Base-by-base conservation (phyloP, 2,888 invertebrate genomes). In the Polydrusus cervinus region DNA sequence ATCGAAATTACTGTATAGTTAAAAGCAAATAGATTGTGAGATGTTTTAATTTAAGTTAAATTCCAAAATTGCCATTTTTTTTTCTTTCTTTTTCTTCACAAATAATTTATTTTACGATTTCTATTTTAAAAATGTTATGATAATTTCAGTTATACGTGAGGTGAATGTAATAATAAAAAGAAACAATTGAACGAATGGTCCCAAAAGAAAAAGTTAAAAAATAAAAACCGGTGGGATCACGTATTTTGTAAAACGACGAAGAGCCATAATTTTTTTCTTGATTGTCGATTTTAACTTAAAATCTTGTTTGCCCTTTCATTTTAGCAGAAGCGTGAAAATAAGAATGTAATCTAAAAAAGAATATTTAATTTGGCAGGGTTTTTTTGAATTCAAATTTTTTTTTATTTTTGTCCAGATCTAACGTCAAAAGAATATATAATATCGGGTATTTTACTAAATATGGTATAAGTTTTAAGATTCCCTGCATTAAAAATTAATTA, bases 201-300 rank as follows among this genome's bases (percentile, higher is more conserved):
- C 13, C 14, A 38, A 60, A 60, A 60, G 38, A 60, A 60, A 43
- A 60, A 40, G 38, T 18, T 7, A 6, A 60, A 60, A 38, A 38
- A 60, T 18, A 60, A 60, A 60, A 38, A 9, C 16, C 38, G 38
- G 57, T 18, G 38, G 30, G 16, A 38, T 60, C 57, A 60, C 57
- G 57, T 60, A 60, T 38, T 38, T 60, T 38, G 57, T 11, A 38
- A 38, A 60, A 11, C 10, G 16, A 3, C 38, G 57, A 38, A 38
- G 38, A 3, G 18, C 11, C 7, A 38, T 60, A 34, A 53, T 34
- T 60, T 60, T 60, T 60, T 57, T 10, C 38, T 38, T 18, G 18
- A 60, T 38, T 18, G 57, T 38, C 38, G 38, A 60, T 60, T 60
- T 60, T 38, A 14, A 18, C 57, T 60, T 14, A 60, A 38, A 60